phyloP scores from a whole-genome alignment of 2,888 invertebrate species.

The Mechanitis messenoides region DNA sequence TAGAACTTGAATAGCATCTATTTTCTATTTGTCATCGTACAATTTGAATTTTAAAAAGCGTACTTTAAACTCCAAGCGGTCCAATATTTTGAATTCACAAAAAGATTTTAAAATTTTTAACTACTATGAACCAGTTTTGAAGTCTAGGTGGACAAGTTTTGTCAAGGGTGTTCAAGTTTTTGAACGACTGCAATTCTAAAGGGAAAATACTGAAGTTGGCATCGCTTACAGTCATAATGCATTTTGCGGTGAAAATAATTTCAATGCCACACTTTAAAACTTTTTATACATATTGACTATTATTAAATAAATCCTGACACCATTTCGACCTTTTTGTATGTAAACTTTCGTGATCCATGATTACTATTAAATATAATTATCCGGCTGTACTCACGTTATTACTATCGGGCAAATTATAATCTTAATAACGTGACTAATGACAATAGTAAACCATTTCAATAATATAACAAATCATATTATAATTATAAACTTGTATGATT shows the following conservation, averaged over 20 bases:
- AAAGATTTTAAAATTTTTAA: conserved; percentile 12
- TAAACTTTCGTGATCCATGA: too few relatives aligned
- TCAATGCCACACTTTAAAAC: neutral
- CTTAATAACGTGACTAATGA: too few relatives aligned
- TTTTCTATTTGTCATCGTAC: neutral
- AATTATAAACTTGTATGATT: too few relatives aligned
- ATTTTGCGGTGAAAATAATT: neutral
- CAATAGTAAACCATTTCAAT: too few relatives aligned
- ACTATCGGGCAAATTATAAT: too few relatives aligned
- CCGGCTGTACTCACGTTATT: too few relatives aligned
- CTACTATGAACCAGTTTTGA: conserved; percentile 22
- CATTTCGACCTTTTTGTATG: too few relatives aligned
- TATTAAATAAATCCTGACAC: too few relatives aligned
- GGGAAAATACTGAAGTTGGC: neutral
- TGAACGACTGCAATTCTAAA: conserved; percentile 1
- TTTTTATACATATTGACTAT: too few relatives aligned
- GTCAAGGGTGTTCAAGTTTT: conserved; percentile 7
- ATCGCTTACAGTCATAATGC: neutral
- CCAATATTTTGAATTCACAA: conserved; percentile 3
- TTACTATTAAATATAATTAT: too few relatives aligned
- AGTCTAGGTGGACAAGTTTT: conserved; percentile 6
- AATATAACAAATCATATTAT: too few relatives aligned
- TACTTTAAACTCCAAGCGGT: neutral
- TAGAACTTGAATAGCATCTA: neutral
- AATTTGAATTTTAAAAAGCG: neutral